These are phyloP conservation scores for Eurystomus gularis DNA, from an alignment of 2,113 vertebrate genomes.

Conservation along the genomic window DNA sequence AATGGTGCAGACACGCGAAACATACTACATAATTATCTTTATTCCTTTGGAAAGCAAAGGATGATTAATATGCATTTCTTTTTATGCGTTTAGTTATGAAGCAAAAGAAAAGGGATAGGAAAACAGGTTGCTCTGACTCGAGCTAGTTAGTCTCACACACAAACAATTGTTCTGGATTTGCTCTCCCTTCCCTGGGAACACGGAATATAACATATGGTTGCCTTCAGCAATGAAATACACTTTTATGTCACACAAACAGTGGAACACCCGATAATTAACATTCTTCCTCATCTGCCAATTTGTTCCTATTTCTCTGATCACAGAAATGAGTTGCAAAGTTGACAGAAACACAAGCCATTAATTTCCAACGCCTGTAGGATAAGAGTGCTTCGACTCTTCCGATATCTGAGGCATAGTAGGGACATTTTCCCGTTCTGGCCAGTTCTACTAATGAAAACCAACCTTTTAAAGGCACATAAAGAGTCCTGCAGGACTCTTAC, in stretches of 20 bases:
- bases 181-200: background rate
- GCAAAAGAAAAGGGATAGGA: background rate
- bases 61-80: background rate
- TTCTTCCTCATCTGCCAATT: background rate
- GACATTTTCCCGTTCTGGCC: background rate
- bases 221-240: background rate
- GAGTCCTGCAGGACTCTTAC: background rate
- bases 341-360: background rate
- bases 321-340: background rate
- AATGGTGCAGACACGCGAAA: background rate
- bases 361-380: background rate
- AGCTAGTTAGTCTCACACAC: background rate
- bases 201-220: fast-evolving
- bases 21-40: background rate
- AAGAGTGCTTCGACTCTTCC: background rate
- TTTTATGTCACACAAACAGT: background rate
- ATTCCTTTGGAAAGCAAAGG: background rate
- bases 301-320: background rate
- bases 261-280: fast-evolving
- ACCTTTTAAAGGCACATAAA: background rate
- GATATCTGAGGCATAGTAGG: background rate
- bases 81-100: background rate
- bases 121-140: background rate
- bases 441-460: background rate
- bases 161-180: background rate